phyloP scores from a whole-genome alignment of 1,140 invertebrate genomes.

The Aphidius gifuensis region DNA sequence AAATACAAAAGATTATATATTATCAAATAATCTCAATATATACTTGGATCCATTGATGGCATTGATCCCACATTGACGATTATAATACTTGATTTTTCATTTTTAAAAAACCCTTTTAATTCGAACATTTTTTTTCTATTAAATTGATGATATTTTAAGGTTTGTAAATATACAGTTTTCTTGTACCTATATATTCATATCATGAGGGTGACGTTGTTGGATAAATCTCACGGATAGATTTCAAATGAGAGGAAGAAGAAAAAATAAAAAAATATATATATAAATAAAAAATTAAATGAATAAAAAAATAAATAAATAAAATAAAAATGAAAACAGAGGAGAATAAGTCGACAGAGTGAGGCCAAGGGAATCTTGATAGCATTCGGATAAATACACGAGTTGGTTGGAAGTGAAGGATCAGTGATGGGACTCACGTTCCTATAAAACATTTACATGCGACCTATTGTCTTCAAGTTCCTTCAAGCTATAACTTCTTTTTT shows the following conservation, averaged over 20 bases:
- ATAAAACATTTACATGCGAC: conserved; percentile 49
- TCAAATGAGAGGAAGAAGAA: background rate
- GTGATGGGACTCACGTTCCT: conserved; percentile 48
- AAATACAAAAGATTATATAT: no score
- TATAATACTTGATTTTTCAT: no score
- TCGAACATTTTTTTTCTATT: no score
- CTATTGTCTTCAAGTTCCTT: conserved; percentile 44
- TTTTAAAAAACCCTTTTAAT: no score
- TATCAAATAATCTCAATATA: no score
- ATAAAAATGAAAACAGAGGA: background rate
- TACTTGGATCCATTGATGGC: no score
- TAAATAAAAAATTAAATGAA: background rate
- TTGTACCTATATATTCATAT: no score
- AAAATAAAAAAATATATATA: background rate
- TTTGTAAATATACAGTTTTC: no score
- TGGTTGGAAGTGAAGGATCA: conserved; percentile 28
- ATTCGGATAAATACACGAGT: conserved; percentile 13
- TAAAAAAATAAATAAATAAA: conserved; percentile 7
- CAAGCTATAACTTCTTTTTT: background rate
- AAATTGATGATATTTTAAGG: no score
- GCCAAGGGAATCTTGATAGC: conserved; percentile 24
- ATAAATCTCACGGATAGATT: conserved; percentile 4
- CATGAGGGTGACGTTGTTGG: no score
- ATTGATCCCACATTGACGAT: no score
- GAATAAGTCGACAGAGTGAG: conserved; percentile 15